A percentile compares a stretch with the other conserved stretches of the same genome.
phyloP scores from a whole-genome alignment of 2,888 invertebrate species.

The Agriopis aurantiaria region DNA sequence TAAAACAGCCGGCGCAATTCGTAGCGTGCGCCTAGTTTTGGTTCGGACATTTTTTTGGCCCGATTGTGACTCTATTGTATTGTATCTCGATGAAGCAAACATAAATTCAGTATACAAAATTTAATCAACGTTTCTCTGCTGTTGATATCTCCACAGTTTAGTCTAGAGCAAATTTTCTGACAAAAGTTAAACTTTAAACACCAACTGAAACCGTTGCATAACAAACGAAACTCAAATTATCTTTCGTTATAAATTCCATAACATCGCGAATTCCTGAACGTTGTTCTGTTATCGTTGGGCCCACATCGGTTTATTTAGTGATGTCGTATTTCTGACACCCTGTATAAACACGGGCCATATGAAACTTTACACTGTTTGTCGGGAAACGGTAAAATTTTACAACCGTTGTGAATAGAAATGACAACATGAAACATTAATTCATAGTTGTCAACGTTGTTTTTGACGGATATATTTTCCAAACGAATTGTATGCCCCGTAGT shows the following conservation, averaged over 20 bases:
- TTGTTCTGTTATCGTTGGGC: conserved; percentile 25
- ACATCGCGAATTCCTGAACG: conserved; percentile 13
- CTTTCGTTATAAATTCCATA: conserved; percentile 11
- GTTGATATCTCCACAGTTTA: no score
- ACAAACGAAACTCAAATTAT: not conserved
- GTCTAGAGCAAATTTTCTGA: not conserved
- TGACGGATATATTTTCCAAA: not conserved
- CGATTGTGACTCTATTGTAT: no score
- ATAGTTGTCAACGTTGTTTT: conserved; percentile 2
- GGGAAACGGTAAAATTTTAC: conserved; percentile 45
- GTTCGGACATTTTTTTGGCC: no score
- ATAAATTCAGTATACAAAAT: no score
- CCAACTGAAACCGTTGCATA: not conserved
- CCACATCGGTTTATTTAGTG: conserved; percentile 2
- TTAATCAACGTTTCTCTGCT: no score
- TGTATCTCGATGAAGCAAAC: no score
- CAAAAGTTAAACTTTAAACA: not conserved
- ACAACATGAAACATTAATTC: conserved; percentile 15
- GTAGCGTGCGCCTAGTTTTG: no score
- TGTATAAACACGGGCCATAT: conserved; percentile 27
- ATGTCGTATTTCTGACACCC: conserved; percentile 27
- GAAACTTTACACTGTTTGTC: conserved; percentile 34
- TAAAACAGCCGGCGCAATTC: no score
- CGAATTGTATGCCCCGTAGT: no score
- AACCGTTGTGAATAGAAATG: conserved; percentile 24